Evolutionary conservation across 2,797 vertebrate genomes (phyloP), one percentile per base, ranked within the genome.

Genomic region (Rhinella marina): DNA sequence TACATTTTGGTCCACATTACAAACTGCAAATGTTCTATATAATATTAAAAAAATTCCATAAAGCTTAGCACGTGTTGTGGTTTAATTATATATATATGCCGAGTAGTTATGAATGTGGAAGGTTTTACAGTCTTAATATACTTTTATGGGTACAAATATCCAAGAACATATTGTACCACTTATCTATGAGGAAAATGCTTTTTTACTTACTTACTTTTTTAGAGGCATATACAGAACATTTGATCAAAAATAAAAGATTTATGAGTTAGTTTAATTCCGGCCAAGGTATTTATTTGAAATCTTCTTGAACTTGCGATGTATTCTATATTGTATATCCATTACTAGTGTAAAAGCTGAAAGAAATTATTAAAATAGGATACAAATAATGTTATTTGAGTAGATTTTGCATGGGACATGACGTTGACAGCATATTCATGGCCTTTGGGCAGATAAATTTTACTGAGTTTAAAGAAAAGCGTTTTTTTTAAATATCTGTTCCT

Each of bases 151-250:
- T 48, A 82, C 70, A 81, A 19, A 82, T 89, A 86, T 81, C 62
- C 78, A 81, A 66, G 77, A 88, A 88, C 88, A 89, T 89, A 89
- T 89, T 89, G 88, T 89, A 89, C 32, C 80, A 89, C 72, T 86
- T 86, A 86, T 86, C 9, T 86, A 61, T 77, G 86, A 86, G 81
- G 83, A 70, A 86, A 89, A 86, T 62, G 52, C 70, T 50, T 88
- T 88, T 82, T 27, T 17, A 75, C 80, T 85, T 41, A 41, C 41
- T 41, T 32, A 32, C 1, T 32, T 6, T 41, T 41, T 88, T 81
- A 61, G 54, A 62, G 87, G 23, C 48, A 77, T 66, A 87, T 83
- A 66, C 41, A 85, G 78, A 82, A 85, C 41, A 57, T 12, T 59
- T 84, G 52, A 81, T 85, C 54, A 56, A 88, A 80, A 72, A 81